Evolutionary conservation across 2,113 vertebrate genomes (phyloP).

Genomic region (Microtus oregoni): DNA sequence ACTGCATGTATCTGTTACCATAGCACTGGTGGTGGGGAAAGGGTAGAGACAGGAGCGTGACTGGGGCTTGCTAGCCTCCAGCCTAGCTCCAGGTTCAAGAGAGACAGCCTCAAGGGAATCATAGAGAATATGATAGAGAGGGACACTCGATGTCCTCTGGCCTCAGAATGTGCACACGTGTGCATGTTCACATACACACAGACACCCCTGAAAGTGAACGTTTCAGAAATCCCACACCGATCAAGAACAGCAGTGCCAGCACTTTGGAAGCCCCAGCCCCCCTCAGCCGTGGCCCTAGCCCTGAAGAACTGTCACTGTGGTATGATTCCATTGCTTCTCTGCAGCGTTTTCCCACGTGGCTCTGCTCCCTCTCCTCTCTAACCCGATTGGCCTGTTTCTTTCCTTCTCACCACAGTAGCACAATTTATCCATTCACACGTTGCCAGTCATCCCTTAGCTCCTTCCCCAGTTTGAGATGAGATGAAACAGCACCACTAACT

Average conservation of each 20-base stretch:
- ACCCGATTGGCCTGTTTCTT: constrained; percentile 14
- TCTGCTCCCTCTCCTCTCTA: background rate
- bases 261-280: background rate
- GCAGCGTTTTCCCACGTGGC: background rate
- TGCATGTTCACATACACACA: background rate
- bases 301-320: background rate
- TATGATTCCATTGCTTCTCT: background rate
- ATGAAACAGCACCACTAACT: background rate
- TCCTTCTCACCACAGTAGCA: background rate
- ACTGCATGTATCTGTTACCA: background rate
- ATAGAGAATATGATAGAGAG: background rate
- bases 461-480: background rate
- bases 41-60: background rate
- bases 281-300: background rate
- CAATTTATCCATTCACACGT: background rate
- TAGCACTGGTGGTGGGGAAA: background rate
- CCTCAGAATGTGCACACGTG: background rate
- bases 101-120: background rate
- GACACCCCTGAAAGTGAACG: background rate
- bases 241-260: background rate
- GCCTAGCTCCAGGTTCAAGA: background rate
- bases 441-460: background rate
- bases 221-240: background rate
- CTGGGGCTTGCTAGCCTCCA: background rate
- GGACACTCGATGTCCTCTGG: background rate